Evolutionary conservation across 2,888 invertebrate genomes (phyloP).

Genomic region (Hemistola chrysoprasaria): DNA sequence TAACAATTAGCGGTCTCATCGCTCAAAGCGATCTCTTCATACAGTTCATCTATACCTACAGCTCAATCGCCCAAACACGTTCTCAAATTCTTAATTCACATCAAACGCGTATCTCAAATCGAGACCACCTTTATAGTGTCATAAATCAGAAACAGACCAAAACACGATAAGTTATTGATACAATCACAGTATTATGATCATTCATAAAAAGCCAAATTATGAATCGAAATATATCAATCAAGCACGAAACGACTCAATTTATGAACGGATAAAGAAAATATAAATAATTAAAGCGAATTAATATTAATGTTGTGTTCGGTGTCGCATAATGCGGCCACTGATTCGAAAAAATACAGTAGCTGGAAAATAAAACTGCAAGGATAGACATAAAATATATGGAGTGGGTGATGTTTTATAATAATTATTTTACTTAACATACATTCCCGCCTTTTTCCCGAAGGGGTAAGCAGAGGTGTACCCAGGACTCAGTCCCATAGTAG

Average conservation of each 20-base stretch:
- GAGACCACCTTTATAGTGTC: not conserved
- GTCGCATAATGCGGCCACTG: slow-evolving; percentile 62
- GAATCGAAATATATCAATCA: slow-evolving; percentile 47
- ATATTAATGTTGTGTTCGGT: slow-evolving; percentile 63
- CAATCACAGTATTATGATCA: not conserved
- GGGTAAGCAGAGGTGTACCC: no score
- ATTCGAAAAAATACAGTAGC: slow-evolving; percentile 70
- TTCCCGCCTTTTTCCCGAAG: no score
- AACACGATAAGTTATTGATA: slow-evolving; percentile 5
- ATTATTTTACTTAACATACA: no score
- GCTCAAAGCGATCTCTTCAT: no score
- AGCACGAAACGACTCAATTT: slow-evolving; percentile 60
- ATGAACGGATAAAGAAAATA: slow-evolving; percentile 49
- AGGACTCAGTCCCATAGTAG: no score
- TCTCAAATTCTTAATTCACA: no score
- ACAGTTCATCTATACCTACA: no score
- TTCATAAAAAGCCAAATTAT: slow-evolving; percentile 20
- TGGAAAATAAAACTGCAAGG: slow-evolving; percentile 53
- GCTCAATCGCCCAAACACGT: no score
- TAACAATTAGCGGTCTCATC: no score
- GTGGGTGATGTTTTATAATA: slow-evolving; percentile 26
- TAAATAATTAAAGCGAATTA: slow-evolving; percentile 63
- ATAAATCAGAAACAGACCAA: slow-evolving; percentile 1
- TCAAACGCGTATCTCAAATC: no score
- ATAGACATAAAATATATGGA: slow-evolving; percentile 63